Conservation (phyloP, 1,140 invertebrate genomes). For the Cyclina sinensis region DNA sequence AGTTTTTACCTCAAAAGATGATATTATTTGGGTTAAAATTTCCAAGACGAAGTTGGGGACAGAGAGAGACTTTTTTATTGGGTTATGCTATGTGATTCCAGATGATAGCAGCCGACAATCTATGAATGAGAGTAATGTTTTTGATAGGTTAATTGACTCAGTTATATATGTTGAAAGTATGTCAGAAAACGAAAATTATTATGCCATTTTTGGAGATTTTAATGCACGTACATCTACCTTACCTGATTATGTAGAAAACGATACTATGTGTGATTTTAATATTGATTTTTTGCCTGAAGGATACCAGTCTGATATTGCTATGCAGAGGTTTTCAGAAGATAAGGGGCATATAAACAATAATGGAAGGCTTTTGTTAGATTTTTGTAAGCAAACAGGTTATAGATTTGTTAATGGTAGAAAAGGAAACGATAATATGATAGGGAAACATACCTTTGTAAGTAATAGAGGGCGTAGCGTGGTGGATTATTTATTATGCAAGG, state of each 20-base stretch:
- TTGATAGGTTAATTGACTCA: too few species aligned
- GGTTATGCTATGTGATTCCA: conserved; percentile 42
- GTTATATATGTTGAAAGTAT: conserved; percentile 2
- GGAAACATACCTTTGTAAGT: conserved; percentile 36
- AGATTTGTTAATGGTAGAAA: conserved; percentile 31
- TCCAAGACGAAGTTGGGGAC: not conserved
- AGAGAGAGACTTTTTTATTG: not conserved
- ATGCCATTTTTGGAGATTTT: not conserved
- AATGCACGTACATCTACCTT: not conserved
- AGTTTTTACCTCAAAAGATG: not conserved
- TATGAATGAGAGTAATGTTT: conserved; percentile 29
- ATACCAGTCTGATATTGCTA: conserved; percentile 1
- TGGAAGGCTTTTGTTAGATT: conserved; percentile 15
- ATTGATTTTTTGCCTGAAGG: conserved; percentile 46
- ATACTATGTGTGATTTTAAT: conserved; percentile 6
- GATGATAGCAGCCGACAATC: conserved; percentile 28
- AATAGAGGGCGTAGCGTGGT: too few species aligned
- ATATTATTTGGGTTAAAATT: conserved; percentile 43
- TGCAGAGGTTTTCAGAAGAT: conserved; percentile 36
- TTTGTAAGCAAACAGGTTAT: not conserved
- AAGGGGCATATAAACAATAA: conserved; percentile 6
- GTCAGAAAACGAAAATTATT: not conserved
- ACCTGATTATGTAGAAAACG: conserved; percentile 41
- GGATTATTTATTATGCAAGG: conserved; percentile 39
- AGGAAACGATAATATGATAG: not conserved